These are phyloP conservation scores for Beroe forskalii DNA, from an alignment of 37 sponge, comb jelly and placozoan species.

Conservation along the genomic window DNA sequence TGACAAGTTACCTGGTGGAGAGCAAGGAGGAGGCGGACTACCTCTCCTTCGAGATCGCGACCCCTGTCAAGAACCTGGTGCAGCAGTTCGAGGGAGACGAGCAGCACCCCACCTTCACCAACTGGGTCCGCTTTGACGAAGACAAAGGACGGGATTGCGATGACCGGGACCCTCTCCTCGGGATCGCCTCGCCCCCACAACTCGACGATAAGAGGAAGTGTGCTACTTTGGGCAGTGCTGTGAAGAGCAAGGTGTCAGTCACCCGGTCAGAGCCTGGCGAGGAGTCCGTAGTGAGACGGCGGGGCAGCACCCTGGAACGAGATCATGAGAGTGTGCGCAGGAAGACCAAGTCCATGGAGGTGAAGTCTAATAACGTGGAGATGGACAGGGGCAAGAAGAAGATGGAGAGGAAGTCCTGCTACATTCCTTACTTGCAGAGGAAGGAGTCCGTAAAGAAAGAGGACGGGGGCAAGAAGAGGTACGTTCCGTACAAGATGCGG, in stretches of 20 bases:
- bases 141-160: not conserved
- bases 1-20: slow-evolving; percentile 49
- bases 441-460: slow-evolving; percentile 57
- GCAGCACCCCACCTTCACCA: not conserved
- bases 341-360: slow-evolving; percentile 41
- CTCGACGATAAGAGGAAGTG: not conserved
- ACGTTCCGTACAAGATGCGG: slow-evolving; percentile 56
- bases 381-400: not conserved
- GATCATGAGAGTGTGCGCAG: not conserved
- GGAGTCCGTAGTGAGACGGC: not conserved
- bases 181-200: not conserved
- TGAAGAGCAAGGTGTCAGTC: not conserved
- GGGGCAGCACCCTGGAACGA: not conserved
- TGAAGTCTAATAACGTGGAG: not conserved
- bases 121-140: slow-evolving; percentile 52
- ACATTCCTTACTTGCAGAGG: slow-evolving; percentile 23
- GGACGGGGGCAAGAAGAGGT: slow-evolving; percentile 18
- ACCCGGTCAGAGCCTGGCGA: slow-evolving; percentile 2
- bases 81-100: slow-evolving; percentile 39
- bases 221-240: not conserved
- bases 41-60: slow-evolving; percentile 45
- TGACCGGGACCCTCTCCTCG: not conserved
- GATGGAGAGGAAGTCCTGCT: not conserved
- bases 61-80: slow-evolving; percentile 55
- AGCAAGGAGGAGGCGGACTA: slow-evolving; percentile 50